Conservation (phyloP, 2,888 invertebrate genomes). For the Lithodes maja region DNA sequence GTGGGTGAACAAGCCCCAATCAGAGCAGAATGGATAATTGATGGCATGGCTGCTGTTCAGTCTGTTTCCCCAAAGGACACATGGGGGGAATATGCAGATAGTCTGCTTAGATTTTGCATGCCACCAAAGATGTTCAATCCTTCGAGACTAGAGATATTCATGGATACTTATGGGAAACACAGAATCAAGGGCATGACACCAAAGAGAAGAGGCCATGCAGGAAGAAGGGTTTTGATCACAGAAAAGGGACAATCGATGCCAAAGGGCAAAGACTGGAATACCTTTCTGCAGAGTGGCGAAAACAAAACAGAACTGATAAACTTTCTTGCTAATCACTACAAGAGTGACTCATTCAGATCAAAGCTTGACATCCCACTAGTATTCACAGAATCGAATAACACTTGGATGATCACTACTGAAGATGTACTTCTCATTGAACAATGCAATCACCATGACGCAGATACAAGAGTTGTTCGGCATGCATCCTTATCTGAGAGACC, state of each 20-base stretch:
- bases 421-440: conserved; percentile 15
- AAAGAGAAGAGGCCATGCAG: neutral
- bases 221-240: neutral
- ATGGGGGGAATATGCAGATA: conserved; percentile 34
- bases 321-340: conserved; percentile 18
- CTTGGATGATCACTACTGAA: conserved; percentile 8
- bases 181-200: neutral
- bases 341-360: conserved; percentile 8
- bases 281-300: conserved; percentile 6
- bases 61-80: conserved; percentile 16
- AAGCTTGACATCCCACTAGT: conserved; percentile 17
- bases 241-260: conserved; percentile 12
- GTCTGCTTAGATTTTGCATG: conserved; percentile 19
- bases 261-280: conserved; percentile 20
- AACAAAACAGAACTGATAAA: conserved; percentile 13
- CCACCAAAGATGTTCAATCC: conserved; percentile 25
- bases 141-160: conserved; percentile 13
- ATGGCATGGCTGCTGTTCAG: conserved; percentile 38
- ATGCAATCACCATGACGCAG: conserved; percentile 14
- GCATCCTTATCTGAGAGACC: conserved; percentile 31
- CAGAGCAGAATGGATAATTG: conserved; percentile 15
- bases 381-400: conserved; percentile 15
- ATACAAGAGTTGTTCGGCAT: conserved; percentile 28
- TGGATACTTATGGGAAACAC: conserved; percentile 21
- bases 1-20: conserved; percentile 23